Percentiles rank a stretch among this genome's conserved stretches.
These are phyloP conservation scores for Cladopsammia gracilis DNA, from an alignment of 64 coral and sea anemone genomes.

Conservation along the genomic window DNA sequence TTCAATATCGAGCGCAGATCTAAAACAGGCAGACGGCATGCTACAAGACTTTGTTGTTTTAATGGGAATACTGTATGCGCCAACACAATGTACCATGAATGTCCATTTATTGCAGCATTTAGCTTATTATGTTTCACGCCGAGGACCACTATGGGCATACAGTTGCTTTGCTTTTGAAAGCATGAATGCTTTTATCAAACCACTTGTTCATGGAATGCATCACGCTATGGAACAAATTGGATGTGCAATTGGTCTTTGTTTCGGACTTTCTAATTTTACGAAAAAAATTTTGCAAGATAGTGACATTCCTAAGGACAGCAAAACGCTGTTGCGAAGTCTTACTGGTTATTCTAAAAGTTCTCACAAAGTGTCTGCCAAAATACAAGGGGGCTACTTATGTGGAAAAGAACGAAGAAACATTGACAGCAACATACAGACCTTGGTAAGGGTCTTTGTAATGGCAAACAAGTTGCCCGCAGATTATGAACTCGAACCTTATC, in stretches of 20 bases:
- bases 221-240: slow-evolving; percentile 66
- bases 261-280: slow-evolving; percentile 8
- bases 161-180: slow-evolving; percentile 75
- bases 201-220: slow-evolving; percentile 69
- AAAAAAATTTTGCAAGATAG: slow-evolving; percentile 26
- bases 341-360: slow-evolving; percentile 47
- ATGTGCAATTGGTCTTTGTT: slow-evolving; percentile 29
- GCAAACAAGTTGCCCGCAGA: slow-evolving; percentile 25
- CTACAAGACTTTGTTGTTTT: slow-evolving; percentile 69
- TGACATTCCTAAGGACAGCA: slow-evolving; percentile 36
- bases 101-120: slow-evolving; percentile 48
- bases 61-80: slow-evolving; percentile 66
- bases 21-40: slow-evolving; percentile 37
- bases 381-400: slow-evolving; percentile 62
- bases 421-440: slow-evolving; percentile 45
- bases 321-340: slow-evolving; percentile 53
- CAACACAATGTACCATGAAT: slow-evolving; percentile 70
- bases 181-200: slow-evolving; percentile 48
- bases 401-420: slow-evolving; percentile 54
- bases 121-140: slow-evolving; percentile 50
- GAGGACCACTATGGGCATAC: slow-evolving; percentile 66
- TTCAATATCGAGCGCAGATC: slow-evolving; percentile 39
- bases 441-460: slow-evolving; percentile 43
- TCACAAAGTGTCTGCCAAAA: slow-evolving; percentile 33
- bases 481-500: slow-evolving; percentile 56